A percentile compares a stretch with the other conserved stretches of the same genome.
Evolutionary conservation across 2,888 invertebrate species (phyloP).

Genomic region (Agrotis clavis): DNA sequence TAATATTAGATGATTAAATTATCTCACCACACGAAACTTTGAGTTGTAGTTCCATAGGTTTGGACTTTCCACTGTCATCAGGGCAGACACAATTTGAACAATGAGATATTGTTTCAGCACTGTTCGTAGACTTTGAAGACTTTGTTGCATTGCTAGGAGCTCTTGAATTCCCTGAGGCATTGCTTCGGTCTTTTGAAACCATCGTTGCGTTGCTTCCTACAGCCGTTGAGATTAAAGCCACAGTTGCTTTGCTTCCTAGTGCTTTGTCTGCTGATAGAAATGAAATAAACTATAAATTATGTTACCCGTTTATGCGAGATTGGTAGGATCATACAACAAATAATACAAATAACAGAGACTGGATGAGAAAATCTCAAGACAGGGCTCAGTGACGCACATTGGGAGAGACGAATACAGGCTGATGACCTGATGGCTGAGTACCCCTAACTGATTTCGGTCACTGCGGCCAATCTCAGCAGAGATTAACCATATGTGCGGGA

Average conservation of each 20-base stretch:
- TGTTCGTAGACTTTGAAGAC: neutral
- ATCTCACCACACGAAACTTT: slow-evolving; percentile 28
- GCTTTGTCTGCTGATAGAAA: slow-evolving; percentile 6
- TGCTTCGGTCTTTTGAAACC: neutral
- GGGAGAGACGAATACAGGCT: no score
- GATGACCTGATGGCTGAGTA: no score
- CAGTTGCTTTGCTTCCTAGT: neutral
- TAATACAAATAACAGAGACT: no score
- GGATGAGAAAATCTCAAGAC: no score
- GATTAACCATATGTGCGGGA: no score
- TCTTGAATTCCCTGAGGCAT: neutral
- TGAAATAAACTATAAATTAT: neutral
- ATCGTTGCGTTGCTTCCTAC: neutral
- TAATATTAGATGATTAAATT: slow-evolving; percentile 2
- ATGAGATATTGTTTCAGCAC: neutral
- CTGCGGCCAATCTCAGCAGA: no score
- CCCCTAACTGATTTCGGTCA: no score
- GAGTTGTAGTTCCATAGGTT: neutral
- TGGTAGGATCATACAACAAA: no score
- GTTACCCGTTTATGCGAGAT: no score
- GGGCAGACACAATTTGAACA: neutral
- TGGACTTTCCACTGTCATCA: neutral
- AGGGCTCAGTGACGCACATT: no score
- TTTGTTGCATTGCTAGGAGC: neutral
- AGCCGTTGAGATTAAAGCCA: neutral